A percentile compares a stretch with the other conserved stretches of the same genome.
phyloP scores from a whole-genome alignment of 2,888 invertebrate species.

The Tyria jacobaeae region DNA sequence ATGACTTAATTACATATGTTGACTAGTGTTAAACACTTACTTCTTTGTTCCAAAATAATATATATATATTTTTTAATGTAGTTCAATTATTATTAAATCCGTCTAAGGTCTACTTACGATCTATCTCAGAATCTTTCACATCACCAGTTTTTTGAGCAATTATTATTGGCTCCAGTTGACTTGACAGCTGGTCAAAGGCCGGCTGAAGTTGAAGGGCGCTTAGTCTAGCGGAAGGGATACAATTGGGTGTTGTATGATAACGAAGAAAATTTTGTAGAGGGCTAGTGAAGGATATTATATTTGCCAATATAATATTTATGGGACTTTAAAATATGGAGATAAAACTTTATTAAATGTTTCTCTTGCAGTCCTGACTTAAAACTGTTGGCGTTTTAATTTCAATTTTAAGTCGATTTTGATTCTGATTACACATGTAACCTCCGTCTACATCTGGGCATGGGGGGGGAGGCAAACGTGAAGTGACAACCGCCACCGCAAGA shows the following conservation, averaged over 20 bases:
- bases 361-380: too few species aligned
- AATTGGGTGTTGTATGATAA: slow-evolving; percentile 13
- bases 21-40: too few species aligned
- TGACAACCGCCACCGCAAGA: too few species aligned
- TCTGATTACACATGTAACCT: too few species aligned
- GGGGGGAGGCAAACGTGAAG: too few species aligned
- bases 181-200: slow-evolving; percentile 42
- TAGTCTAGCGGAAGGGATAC: slow-evolving; percentile 24
- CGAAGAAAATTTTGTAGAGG: slow-evolving; percentile 10
- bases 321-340: background rate
- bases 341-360: too few species aligned
- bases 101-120: background rate
- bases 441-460: too few species aligned
- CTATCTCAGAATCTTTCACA: slow-evolving; percentile 16
- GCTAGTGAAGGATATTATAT: slow-evolving; percentile 4
- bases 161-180: slow-evolving; percentile 42
- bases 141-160: slow-evolving; percentile 39
- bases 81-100: background rate
- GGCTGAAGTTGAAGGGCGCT: slow-evolving; percentile 23
- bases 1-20: too few species aligned
- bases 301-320: background rate
- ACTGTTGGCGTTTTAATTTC: too few species aligned
- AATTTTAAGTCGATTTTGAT: too few species aligned
- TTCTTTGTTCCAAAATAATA: background rate
- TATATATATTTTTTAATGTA: background rate